These are phyloP conservation scores for Salvelinus namaycush DNA, from an alignment of 2,113 vertebrate species.

Conservation along the genomic window DNA sequence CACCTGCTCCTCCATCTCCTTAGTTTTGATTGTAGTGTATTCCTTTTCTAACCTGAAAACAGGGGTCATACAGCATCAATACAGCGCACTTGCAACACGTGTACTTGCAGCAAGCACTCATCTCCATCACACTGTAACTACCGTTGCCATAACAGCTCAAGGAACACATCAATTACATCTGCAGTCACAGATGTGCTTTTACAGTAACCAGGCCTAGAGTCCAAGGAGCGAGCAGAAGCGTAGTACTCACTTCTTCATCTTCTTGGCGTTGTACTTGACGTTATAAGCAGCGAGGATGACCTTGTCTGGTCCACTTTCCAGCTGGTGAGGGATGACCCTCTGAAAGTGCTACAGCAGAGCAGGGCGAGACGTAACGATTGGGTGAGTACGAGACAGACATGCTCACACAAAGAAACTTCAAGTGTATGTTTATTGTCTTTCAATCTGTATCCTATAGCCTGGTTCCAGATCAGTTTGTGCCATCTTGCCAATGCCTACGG, in stretches of 20 bases:
- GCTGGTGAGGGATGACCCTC: constrained; percentile 93
- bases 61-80: background rate
- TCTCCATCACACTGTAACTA: background rate
- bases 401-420: background rate
- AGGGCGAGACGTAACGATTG: background rate
- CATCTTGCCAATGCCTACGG: too few species aligned
- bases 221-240: too few species aligned
- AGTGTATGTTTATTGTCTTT: too few species aligned
- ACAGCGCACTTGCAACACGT: background rate
- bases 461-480: too few species aligned
- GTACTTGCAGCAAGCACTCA: background rate
- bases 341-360: constrained; percentile 87
- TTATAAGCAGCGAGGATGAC: constrained; percentile 95
- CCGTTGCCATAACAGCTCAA: background rate
- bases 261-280: constrained; percentile 98
- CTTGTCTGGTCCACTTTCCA: constrained; percentile 93
- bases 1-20: constrained; percentile 99
- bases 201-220: too few species aligned
- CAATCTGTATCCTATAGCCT: too few species aligned
- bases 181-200: too few species aligned
- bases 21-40: constrained; percentile 98
- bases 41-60: constrained; percentile 92
- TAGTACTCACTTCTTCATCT: constrained; percentile 95
- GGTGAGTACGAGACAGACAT: background rate
- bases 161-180: too few species aligned